phyloP scores from a whole-genome alignment of 2,113 vertebrate genomes.

The Poeciliopsis prolifica region DNA sequence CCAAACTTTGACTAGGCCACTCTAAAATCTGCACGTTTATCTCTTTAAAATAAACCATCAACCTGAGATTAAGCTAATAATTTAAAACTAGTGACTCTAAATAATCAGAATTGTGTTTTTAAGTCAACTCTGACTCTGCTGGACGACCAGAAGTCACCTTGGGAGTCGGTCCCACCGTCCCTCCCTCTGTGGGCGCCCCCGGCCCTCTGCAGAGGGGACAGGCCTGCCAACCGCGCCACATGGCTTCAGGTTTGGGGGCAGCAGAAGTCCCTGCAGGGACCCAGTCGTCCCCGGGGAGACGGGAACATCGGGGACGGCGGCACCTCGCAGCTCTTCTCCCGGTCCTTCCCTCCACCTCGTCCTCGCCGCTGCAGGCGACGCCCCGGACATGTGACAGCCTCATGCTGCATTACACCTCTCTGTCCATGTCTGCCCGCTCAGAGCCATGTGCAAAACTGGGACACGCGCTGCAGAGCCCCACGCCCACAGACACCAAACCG shows the following conservation, averaged over 20 bases:
- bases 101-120: too few relatives aligned
- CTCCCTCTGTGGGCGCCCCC: conserved; percentile 39
- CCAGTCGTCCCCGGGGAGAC: conserved; percentile 57
- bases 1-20: neutral
- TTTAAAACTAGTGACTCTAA: too few relatives aligned
- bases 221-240: conserved; percentile 65
- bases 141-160: conserved; percentile 39
- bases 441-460: conserved; percentile 70
- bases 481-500: conserved; percentile 28
- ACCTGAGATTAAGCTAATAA: too few relatives aligned
- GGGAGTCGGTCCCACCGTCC: conserved; percentile 33
- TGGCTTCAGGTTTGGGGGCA: conserved; percentile 68
- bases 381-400: conserved; percentile 70
- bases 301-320: conserved; percentile 58
- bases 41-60: too few relatives aligned
- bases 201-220: conserved; percentile 61
- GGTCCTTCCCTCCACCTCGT: conserved; percentile 50
- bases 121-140: neutral
- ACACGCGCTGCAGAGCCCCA: conserved; percentile 46
- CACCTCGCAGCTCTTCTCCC: conserved; percentile 67
- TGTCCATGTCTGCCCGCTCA: conserved; percentile 53
- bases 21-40: neutral
- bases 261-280: conserved; percentile 71
- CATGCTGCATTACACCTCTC: conserved; percentile 71
- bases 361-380: conserved; percentile 45